Conservation (phyloP, 1,140 invertebrate species). For the Conus ventricosus region DNA sequence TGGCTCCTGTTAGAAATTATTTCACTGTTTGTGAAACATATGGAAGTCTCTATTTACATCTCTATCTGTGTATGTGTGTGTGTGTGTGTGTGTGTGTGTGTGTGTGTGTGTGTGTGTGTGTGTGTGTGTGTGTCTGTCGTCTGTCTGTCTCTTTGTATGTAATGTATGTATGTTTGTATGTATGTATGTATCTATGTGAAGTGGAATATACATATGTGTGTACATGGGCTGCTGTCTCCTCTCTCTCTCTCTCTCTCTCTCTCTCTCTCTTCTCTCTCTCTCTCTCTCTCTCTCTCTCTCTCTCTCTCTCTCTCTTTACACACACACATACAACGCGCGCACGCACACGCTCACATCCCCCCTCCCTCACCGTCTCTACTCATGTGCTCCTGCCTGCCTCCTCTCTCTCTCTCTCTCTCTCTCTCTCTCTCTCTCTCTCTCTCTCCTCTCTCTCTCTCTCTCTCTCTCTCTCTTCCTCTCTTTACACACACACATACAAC, state of each 20-base stretch:
- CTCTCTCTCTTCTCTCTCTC: neutral
- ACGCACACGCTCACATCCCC: neutral
- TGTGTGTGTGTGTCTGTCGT: neutral
- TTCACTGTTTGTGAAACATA: too few relatives aligned
- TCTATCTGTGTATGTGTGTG: too few relatives aligned
- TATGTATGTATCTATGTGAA: too few relatives aligned
- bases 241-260: constrained; percentile 17
- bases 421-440: constrained; percentile 3
- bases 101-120: neutral
- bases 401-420: constrained; percentile 6
- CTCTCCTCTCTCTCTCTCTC: too few relatives aligned
- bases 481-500: too few relatives aligned
- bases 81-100: neutral
- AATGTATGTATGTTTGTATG: too few relatives aligned
- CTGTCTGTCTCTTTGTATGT: too few relatives aligned
- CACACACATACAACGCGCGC: too few relatives aligned
- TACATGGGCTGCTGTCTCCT: neutral
- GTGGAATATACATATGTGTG: too few relatives aligned
- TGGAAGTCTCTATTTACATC: too few relatives aligned
- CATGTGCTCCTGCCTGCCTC: neutral
- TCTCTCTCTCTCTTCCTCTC: neutral
- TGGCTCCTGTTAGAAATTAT: too few relatives aligned
- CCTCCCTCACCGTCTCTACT: neutral
- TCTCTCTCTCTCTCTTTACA: neutral
- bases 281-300: neutral